Evolutionary conservation across 2,797 vertebrate species (phyloP), one percentile per base, ranked within the genome.

Genomic region (Glyptemys insculpta): DNA sequence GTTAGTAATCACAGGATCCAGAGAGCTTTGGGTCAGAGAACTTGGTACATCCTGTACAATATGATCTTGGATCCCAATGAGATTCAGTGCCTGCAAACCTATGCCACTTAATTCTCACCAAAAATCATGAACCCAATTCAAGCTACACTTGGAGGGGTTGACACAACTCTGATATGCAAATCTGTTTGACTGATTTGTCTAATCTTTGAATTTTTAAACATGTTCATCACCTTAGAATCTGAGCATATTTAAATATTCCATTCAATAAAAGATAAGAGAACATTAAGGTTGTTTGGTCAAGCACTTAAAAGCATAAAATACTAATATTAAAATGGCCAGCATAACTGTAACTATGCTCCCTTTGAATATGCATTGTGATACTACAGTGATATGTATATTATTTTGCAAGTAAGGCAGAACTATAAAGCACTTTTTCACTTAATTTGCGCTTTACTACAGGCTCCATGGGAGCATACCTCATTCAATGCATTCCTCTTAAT

Each of bases 341-440:
- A 52, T 1, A 47, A 12, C 87, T 76, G 72, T 83, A 87, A 49
- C 91, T 76, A 34, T 52, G 82, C 8, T 44, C 2, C 3, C 65
- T 81, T 37, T 82, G 21, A 79, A 74, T 91, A 44, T 79, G 29
- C 86, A 50, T 86, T 88, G 31, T 15, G 15, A 57, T 93, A 29
- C 57, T 59, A 31, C 29, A 92, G 16, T 14, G 10, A 37, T 53
- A 37, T 23, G 74, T 81, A 21, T 50, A 62, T 89, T 93, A 41
- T 96, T 93, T 29, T 3, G 87, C 29, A 94, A 91, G 59, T 68
- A 81, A 91, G 89, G 88, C 65, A 41, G 19, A 76, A 34, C 72
- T 93, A 68, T 29, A 5, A 23, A 65, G 34, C 34, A 65, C 12
- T 23, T 68, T 34, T n/a, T 68, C 31, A 68, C 31, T 68, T 29